A percentile compares a stretch with the other conserved stretches of the same genome.
phyloP scores from a whole-genome alignment of 2,113 vertebrate genomes.

The Amphiprion percula region DNA sequence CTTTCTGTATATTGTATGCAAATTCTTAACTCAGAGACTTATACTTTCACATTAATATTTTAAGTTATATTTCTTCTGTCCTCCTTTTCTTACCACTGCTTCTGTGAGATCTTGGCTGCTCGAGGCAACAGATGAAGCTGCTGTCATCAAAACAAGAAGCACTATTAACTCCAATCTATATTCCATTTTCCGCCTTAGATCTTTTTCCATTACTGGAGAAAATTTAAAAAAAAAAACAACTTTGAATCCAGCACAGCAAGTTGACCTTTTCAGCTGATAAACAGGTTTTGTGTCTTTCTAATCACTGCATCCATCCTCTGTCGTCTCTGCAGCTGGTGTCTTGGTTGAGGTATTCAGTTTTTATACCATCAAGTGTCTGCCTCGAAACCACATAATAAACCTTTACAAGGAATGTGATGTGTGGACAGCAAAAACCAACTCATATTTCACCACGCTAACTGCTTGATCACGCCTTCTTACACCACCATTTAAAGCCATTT shows the following conservation, averaged over 20 bases:
- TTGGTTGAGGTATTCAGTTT: constrained; percentile 39
- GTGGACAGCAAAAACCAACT: constrained; percentile 31
- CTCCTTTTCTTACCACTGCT: constrained; percentile 74
- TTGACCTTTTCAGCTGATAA: constrained; percentile 3
- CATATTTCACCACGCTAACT: constrained; percentile 50
- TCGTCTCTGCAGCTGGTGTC: constrained; percentile 2
- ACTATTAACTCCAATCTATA: constrained; percentile 50
- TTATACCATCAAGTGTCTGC: constrained; percentile 68
- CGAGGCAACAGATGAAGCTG: constrained; percentile 36
- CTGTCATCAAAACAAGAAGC: constrained; percentile 59
- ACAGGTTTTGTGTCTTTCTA: constrained; percentile 3
- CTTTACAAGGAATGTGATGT: constrained; percentile 68
- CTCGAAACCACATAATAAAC: constrained; percentile 62
- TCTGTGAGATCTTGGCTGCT: constrained; percentile 53
- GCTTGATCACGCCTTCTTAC: constrained; percentile 38
- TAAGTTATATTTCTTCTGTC: background rate
- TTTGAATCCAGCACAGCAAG: background rate
- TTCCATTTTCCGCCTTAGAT: constrained; percentile 38
- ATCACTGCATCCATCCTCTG: constrained; percentile 20
- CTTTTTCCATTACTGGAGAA: constrained; percentile 9
- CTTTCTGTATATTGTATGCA: too few species aligned
- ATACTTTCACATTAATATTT: background rate
- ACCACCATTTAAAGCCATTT: constrained; percentile 38
- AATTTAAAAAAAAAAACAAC: background rate
- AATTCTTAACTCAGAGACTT: background rate